Evolutionary conservation across 2,113 vertebrate genomes (phyloP), one percentile per base, ranked within the genome.

Genomic region (Ptychochromis oligacanthus): DNA sequence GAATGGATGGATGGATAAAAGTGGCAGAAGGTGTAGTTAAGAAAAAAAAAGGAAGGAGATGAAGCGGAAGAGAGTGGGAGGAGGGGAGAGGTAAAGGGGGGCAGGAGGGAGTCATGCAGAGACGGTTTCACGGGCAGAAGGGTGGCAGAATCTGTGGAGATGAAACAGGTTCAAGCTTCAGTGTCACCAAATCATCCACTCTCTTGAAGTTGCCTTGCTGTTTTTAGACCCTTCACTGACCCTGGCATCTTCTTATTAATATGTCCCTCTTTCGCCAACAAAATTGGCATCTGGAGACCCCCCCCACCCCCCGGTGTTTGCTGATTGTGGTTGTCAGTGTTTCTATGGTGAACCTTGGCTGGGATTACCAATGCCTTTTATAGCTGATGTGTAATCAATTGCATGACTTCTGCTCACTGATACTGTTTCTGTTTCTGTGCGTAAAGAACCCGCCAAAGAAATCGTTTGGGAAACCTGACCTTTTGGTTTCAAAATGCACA

Each of bases 11-110:
- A 74, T 56, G 81, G 84, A 85, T 89, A 81, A 88, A 91, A 90
- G 88, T 88, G 87, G 89, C 87, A 92, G 88, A 88, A 90, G 89
- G 90, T 86, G 86, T 90, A 91, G 91, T 90, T 92, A 89, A 89
- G 78, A 67, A 81, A 55, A 81, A 55, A 31, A 82, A 70, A 80
- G 79, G 75, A 52, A 61, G 75, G 80, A 67, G 80, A 28, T 20
- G 46, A 76, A 77, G 81, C 43, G 62, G 55, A 80, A 85, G 55
- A 75, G 40, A 70, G 78, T 70, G 54, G 60, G 77, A 64, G n/a
- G 28, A 57, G 75, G 55, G 76, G 43, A 61, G 65, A 20, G 40
- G 74, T 56, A 34, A 62, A 77, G 76, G 76, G 65, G 67, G 79
- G 81, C 31, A 40, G 77, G 82, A 77, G 86, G 81, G 79, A 57